These are phyloP conservation scores for Cristatella mucedo DNA, from an alignment of 2,888 invertebrate genomes.

Conservation along the genomic window DNA sequence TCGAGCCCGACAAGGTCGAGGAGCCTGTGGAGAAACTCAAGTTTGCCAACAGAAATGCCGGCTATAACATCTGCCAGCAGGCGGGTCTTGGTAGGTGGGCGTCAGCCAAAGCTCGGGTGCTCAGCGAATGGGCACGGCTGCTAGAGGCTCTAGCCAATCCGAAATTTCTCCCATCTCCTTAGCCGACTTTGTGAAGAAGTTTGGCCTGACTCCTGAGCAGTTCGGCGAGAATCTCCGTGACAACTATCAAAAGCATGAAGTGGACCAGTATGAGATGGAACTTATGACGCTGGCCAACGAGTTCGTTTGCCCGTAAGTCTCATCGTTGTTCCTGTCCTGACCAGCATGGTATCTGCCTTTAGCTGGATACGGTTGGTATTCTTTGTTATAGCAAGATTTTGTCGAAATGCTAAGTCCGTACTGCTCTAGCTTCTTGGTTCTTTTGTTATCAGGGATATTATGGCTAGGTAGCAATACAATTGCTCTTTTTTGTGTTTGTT, in stretches of 20 bases:
- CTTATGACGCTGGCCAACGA: slow-evolving; percentile 67
- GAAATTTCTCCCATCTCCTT: slow-evolving; percentile 14
- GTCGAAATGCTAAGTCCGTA: too few relatives aligned
- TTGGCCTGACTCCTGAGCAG: slow-evolving; percentile 80
- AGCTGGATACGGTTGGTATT: too few relatives aligned
- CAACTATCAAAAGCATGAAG: slow-evolving; percentile 83
- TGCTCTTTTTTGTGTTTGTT: too few relatives aligned
- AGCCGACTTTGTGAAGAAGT: slow-evolving; percentile 69
- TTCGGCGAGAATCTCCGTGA: slow-evolving; percentile 90
- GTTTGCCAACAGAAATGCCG: slow-evolving; percentile 62
- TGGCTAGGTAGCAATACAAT: too few relatives aligned
- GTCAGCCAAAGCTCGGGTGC: background rate
- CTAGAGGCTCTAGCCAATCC: background rate
- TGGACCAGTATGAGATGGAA: slow-evolving; percentile 74
- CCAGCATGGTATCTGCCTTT: too few relatives aligned
- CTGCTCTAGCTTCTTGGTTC: slow-evolving; percentile 4
- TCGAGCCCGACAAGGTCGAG: slow-evolving; percentile 41
- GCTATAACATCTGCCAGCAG: slow-evolving; percentile 69
- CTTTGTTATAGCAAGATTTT: too few relatives aligned
- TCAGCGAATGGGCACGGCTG: background rate
- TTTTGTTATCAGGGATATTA: too few relatives aligned
- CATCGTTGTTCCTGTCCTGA: background rate
- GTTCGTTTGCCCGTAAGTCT: slow-evolving; percentile 41
- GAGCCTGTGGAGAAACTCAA: slow-evolving; percentile 51
- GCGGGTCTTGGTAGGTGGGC: slow-evolving; percentile 50